phyloP scores from a whole-genome alignment of 1,140 invertebrate species.

The Drosophila subobscura region DNA sequence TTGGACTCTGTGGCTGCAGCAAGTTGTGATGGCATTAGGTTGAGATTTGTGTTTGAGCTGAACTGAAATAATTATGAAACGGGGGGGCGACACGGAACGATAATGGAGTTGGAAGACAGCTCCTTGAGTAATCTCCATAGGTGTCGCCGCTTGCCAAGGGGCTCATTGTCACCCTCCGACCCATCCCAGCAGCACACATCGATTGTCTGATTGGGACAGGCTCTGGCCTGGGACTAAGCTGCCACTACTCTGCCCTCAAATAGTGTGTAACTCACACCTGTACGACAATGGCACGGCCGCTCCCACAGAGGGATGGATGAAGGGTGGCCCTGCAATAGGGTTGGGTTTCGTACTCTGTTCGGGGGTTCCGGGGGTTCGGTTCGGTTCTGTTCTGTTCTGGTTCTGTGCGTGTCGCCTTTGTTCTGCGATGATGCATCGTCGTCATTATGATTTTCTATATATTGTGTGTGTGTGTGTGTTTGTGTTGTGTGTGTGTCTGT shows the following conservation, averaged over 20 bases:
- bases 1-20: background rate
- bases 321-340: constrained; percentile 16
- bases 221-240: too few species aligned
- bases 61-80: too few species aligned
- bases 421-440: constrained; percentile 78
- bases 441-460: constrained; percentile 80
- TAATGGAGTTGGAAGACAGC: background rate
- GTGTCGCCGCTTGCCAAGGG: too few species aligned
- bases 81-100: too few species aligned
- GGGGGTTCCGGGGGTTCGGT: constrained; percentile 19
- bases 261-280: constrained; percentile 50
- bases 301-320: constrained; percentile 16
- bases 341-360: constrained; percentile 10
- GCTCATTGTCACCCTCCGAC: background rate
- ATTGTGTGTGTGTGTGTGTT: constrained; percentile 28
- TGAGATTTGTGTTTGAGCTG: too few species aligned
- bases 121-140: constrained; percentile 4
- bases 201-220: constrained; percentile 47
- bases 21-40: too few species aligned
- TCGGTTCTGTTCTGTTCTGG: constrained; percentile 37
- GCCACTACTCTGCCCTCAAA: background rate
- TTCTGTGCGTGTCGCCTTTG: constrained; percentile 79
- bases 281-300: constrained; percentile 4
- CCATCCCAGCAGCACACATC: constrained; percentile 18
- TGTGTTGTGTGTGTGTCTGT: constrained; percentile 6